Base-by-base conservation (phyloP, 2,888 invertebrate species). In the Carterocephalus palaemon region DNA sequence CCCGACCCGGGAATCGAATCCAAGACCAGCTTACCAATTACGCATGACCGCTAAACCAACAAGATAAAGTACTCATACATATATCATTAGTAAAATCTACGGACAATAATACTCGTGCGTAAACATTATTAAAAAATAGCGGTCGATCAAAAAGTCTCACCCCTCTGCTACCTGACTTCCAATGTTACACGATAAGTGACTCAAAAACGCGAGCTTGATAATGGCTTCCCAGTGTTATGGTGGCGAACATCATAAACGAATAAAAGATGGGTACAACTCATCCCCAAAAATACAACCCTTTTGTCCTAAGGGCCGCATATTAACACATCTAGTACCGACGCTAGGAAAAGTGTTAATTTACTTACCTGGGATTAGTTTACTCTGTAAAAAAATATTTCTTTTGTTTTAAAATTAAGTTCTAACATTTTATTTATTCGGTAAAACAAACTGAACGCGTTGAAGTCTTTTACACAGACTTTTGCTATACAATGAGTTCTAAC, bases 271-370 rank as follows among this genome's bases (percentile, higher is more conserved):
- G 51, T 51, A 60, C 50, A 54, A 52, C 60, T 58, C 48, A 52
- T 59, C 59, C 49, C 26, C 19, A 50, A 39, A 58, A 71, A 51
- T 57, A 50, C 48, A 17, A 56, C 60, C 73, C 70, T 67, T 75
- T 75, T 71, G 71, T 70, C 71, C 64, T 65, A 60, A 55, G 48
- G 52, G 45, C 68, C 68, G 65, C 67, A 59, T 64, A 76, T 78
- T 77, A 78, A 72, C 78, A 78, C 71, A 54, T 66, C 53, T 32
- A 47, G 62, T 66, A 63, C 48, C 17, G 41, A 51, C 39, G 47
- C 32, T 15, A 48, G 52, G 20, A 54, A 33, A 57, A 51, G 34
- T 42, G 33, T 15, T 41, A 26, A 24, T n/a, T n/a, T n/a, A n/a
- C n/a, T n/a, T n/a, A n/a, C n/a, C 36, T 40, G 49, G 39, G 19